Conservation (phyloP, 2,797 vertebrate genomes). For the Ispidina picta region DNA sequence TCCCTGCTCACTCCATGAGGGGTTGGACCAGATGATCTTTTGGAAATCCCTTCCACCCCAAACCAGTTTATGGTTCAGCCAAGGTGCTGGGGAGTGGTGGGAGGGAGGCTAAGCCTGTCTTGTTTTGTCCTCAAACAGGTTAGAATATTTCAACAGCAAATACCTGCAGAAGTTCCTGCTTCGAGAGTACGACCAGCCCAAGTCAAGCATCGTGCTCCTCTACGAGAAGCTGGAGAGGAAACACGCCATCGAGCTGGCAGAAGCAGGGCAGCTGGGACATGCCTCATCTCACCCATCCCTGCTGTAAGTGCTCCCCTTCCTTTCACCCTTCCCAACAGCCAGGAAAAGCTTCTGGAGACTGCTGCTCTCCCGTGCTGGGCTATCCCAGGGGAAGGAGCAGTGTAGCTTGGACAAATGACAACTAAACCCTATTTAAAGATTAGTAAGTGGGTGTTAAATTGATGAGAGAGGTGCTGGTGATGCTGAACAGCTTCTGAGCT, state of each 20-base stretch:
- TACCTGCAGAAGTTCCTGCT: slow-evolving; percentile 86
- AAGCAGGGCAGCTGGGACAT: slow-evolving; percentile 63
- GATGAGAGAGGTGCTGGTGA: not conserved
- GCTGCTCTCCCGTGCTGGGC: not conserved
- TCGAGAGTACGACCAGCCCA: slow-evolving; percentile 81
- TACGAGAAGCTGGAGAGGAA: slow-evolving; percentile 86
- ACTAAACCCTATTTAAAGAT: not conserved
- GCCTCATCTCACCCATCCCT: not conserved
- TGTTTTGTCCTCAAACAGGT: slow-evolving; percentile 23
- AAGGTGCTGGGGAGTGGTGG: not conserved
- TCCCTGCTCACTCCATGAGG: not conserved
- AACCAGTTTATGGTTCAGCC: not conserved
- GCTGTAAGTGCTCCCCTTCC: slow-evolving; percentile 46
- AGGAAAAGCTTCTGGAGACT: not conserved
- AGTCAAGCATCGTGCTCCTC: slow-evolving; percentile 84
- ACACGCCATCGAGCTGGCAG: slow-evolving; percentile 67
- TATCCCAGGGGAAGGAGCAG: not conserved
- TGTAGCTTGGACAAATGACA: not conserved
- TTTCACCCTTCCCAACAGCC: fast-evolving
- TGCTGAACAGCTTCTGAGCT: not conserved
- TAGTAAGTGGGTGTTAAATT: not conserved
- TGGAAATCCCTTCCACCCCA: not conserved
- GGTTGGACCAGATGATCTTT: not conserved
- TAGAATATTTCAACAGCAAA: slow-evolving; percentile 86
- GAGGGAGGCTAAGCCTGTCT: not conserved